Evolutionary conservation across 1,140 invertebrate species (phyloP), one percentile per base, ranked within the genome.

Genomic region (Atta texana): DNA sequence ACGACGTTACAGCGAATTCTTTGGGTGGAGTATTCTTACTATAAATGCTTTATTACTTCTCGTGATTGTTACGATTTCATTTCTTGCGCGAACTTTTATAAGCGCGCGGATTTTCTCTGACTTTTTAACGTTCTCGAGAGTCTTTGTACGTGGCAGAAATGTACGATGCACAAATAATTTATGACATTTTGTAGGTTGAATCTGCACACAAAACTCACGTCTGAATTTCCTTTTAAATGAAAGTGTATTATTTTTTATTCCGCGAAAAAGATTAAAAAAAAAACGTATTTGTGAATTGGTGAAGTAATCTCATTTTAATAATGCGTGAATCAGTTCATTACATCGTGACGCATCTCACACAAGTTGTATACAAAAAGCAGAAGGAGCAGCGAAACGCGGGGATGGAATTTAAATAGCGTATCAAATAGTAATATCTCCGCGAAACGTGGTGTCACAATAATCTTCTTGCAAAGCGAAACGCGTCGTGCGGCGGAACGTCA

Each of bases 381-480:
- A 59, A 49, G n/a, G 8, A 39, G 34, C 51, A 49, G 57, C 34
- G 18, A 28, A 72, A 59, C 12, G 34, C 34, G 18, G 51, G 18
- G 57, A 39, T 44, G 24, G 18, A 59, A 82, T 59, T 82, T 34
- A 72, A 82, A 49, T 21, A 21, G 49, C 49, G 77, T 28, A 61
- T 82, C 68, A 59, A 74, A 74, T 49, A 6, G 18, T 74, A 21
- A n/a, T 44, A 49, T 44, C 6, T n/a, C 21, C 24, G 34, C 78
- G 24, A 49, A 82, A 57, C 68, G 51, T 39, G 34, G 6, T 44
- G 68, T 68, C 53, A 49, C 34, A 59, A 53, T 71, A 76, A 85
- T 77, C 63, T 85, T 18, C 49, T 61, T 12, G 63, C 80, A 18
- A 59, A 64, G 81, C 53, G 59, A 84, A 88, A 72, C 69, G 31